phyloP scores from a whole-genome alignment of 2,797 vertebrate species.

The Platalea minor region DNA sequence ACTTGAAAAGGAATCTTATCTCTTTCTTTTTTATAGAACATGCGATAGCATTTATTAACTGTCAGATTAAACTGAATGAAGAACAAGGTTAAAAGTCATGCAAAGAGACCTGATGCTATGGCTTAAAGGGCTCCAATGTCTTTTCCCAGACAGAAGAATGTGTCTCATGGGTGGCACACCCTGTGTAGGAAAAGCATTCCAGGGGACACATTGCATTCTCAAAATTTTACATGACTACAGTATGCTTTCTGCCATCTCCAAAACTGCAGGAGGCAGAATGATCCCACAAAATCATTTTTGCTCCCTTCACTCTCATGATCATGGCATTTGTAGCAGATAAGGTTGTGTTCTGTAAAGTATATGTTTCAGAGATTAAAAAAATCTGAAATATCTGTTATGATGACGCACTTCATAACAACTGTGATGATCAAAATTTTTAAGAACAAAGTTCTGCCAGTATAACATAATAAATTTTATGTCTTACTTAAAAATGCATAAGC shows the following conservation, averaged over 20 bases:
- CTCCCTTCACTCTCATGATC: not conserved
- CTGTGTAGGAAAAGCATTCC: not conserved
- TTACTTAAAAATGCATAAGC: not conserved
- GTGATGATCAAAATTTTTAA: not conserved
- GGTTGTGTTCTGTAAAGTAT: not conserved
- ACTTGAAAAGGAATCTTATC: not conserved
- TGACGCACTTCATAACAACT: not conserved
- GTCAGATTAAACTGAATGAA: not conserved
- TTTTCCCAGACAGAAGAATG: not conserved
- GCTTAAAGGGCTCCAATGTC: not conserved
- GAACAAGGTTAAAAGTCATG: not conserved
- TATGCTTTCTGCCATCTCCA: not conserved
- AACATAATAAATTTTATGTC: not conserved
- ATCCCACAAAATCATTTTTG: not conserved
- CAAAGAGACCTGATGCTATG: not conserved
- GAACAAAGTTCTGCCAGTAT: not conserved
- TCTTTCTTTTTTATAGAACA: not conserved
- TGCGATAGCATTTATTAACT: not conserved
- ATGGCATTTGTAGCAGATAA: not conserved
- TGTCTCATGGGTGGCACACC: accelerated
- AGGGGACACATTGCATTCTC: not conserved
- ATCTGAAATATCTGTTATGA: not conserved
- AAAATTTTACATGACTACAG: not conserved
- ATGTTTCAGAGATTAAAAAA: not conserved
- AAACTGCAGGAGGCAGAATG: not conserved